Conservation (phyloP, 2,888 invertebrate species). For the Carterocephalus palaemon region DNA sequence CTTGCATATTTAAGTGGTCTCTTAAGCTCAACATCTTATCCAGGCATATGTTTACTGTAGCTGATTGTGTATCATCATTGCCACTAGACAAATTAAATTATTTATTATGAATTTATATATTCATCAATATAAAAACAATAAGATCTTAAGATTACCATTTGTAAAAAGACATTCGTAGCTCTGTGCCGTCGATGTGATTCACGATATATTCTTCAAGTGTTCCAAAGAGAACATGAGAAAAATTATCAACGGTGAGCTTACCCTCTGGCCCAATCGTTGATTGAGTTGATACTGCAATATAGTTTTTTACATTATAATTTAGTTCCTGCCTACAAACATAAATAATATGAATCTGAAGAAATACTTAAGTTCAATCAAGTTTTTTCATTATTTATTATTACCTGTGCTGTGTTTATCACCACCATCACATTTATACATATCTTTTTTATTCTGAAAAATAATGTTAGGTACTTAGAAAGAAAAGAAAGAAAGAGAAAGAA, state of each 20-base stretch:
- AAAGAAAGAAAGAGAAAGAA: no score
- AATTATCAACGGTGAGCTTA: slow-evolving; percentile 22
- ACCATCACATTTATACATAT: no score
- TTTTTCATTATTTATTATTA: no score
- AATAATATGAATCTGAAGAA: no score
- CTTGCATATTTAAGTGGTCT: not conserved
- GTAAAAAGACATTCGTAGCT: slow-evolving; percentile 16
- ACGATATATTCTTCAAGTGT: slow-evolving; percentile 5
- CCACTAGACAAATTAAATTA: no score
- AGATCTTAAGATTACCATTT: slow-evolving; percentile 10
- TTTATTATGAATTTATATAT: no score
- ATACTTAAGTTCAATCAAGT: no score
- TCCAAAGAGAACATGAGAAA: slow-evolving; percentile 21
- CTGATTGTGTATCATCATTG: not conserved
- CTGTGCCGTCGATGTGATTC: slow-evolving; percentile 27
- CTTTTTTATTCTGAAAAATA: no score
- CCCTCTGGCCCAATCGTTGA: slow-evolving; percentile 12
- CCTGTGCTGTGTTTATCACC: no score
- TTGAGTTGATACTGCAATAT: slow-evolving; percentile 16
- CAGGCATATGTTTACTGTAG: not conserved
- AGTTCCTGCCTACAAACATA: no score
- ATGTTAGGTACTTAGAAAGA: no score
- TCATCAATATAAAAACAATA: not conserved
- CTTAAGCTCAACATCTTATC: not conserved
- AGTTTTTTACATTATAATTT: no score